Evolutionary conservation across 2,113 vertebrate species (phyloP).

Genomic region (Epinephelus lanceolatus): DNA sequence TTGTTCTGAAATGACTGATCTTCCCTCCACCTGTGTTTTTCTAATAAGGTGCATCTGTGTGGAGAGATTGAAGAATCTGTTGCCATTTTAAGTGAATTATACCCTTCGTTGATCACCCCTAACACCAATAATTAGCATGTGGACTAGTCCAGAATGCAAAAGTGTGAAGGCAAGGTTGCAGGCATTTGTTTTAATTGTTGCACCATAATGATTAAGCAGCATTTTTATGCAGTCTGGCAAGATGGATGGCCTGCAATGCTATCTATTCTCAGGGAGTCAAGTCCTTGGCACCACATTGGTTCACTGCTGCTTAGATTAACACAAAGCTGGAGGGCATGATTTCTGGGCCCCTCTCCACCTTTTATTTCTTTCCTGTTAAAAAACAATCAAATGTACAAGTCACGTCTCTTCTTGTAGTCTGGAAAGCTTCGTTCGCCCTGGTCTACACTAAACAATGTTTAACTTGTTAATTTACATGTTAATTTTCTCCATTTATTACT

Average conservation of each 20-base stretch:
- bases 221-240: slow-evolving; percentile 76
- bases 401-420: slow-evolving; percentile 1
- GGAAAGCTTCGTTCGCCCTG: slow-evolving; percentile 2
- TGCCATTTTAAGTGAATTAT: slow-evolving; percentile 75
- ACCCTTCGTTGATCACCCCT: slow-evolving; percentile 71
- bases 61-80: slow-evolving; percentile 53
- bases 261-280: slow-evolving; percentile 68
- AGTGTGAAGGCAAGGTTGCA: slow-evolving; percentile 62
- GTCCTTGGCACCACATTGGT: slow-evolving; percentile 66
- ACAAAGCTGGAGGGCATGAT: slow-evolving; percentile 51
- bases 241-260: slow-evolving; percentile 79
- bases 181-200: slow-evolving; percentile 83
- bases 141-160: slow-evolving; percentile 63
- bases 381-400: slow-evolving; percentile 46
- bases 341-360: slow-evolving; percentile 37
- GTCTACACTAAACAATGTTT: slow-evolving; percentile 16
- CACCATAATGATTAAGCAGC: slow-evolving; percentile 79
- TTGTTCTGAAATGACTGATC: slow-evolving; percentile 60
- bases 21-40: slow-evolving; percentile 59
- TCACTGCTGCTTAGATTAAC: slow-evolving; percentile 73
- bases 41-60: slow-evolving; percentile 64
- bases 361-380: slow-evolving; percentile 40
- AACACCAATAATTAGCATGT: slow-evolving; percentile 71
- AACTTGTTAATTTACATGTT: slow-evolving; percentile 36
- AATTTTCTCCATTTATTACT: background rate